Evolutionary conservation across 35 echinoderm and acorn worm species (phyloP).

Genomic region (Lytechinus pictus): DNA sequence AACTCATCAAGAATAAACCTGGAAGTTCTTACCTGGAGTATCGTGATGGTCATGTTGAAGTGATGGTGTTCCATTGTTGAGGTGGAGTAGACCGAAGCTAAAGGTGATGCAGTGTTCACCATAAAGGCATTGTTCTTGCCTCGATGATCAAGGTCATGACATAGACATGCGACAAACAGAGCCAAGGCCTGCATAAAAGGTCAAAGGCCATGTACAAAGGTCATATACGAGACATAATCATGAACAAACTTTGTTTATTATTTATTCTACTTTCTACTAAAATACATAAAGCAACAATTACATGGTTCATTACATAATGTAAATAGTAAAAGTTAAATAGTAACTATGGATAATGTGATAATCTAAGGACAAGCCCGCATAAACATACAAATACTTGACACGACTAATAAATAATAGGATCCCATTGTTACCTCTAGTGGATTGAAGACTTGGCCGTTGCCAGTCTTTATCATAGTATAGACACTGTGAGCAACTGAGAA

Average conservation of each 20-base stretch:
- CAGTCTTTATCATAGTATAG: slow-evolving; percentile 92
- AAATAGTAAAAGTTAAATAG: no score
- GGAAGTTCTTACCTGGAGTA: slow-evolving; percentile 72
- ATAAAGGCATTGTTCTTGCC: slow-evolving; percentile 98
- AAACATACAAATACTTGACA: no score
- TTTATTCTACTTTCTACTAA: no score
- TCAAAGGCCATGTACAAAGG: background rate
- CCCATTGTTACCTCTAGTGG: slow-evolving; percentile 72
- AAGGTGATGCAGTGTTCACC: slow-evolving; percentile 90
- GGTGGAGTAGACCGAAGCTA: slow-evolving; percentile 88
- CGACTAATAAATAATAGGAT: no score
- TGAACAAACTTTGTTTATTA: no score
- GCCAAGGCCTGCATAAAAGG: slow-evolving; percentile 63
- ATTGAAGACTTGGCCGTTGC: slow-evolving; percentile 69
- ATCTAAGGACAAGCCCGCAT: no score
- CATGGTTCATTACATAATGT: no score
- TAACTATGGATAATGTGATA: no score
- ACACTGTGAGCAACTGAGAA: slow-evolving; percentile 97
- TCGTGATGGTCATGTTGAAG: slow-evolving; percentile 99
- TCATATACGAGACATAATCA: no score
- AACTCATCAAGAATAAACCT: background rate
- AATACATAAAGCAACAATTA: no score
- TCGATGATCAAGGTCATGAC: slow-evolving; percentile 93
- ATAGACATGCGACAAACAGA: slow-evolving; percentile 93
- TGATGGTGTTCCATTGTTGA: slow-evolving; percentile 99